Percentiles rank a stretch among this genome's conserved stretches.
These are phyloP conservation scores for Sardina pilchardus DNA, from an alignment of 2,113 vertebrate species.

Conservation along the genomic window DNA sequence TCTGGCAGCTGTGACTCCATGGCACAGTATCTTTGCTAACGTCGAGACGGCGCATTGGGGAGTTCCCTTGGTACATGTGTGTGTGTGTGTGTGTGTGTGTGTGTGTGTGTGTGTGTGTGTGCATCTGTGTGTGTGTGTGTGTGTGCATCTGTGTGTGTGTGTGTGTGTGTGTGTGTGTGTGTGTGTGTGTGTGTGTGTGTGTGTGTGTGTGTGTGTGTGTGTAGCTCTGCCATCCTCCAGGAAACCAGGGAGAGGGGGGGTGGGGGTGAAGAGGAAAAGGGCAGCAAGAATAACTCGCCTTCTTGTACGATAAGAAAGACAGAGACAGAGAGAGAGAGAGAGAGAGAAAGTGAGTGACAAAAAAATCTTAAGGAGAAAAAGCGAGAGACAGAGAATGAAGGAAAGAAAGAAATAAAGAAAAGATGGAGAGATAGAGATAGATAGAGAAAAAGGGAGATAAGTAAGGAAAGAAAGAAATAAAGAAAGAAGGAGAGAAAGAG, in stretches of 20 bases:
- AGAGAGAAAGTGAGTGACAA: too few species aligned
- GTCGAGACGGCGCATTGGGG: not conserved
- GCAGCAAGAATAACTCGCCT: not conserved
- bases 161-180: not conserved
- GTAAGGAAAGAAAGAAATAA: not conserved
- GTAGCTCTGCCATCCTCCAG: conserved; percentile 27
- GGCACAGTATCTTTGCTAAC: not conserved
- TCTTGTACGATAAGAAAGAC: not conserved
- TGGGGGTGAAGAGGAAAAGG: conserved; percentile 42
- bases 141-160: not conserved
- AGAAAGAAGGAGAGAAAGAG: not conserved
- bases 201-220: not conserved
- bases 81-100: not conserved
- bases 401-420: too few species aligned
- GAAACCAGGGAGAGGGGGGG: conserved; percentile 41
- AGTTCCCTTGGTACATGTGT: not conserved
- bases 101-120: conserved; percentile 19
- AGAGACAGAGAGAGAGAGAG: conserved; percentile 18
- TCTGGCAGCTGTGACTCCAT: conserved; percentile 27
- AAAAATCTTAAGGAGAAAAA: too few species aligned
- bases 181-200: not conserved
- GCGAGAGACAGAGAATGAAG: too few species aligned
- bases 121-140: not conserved
- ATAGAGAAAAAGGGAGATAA: not conserved
- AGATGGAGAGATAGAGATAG: not conserved